phyloP scores from a whole-genome alignment of 2,888 invertebrate species.

The Eupithecia tripunctaria region DNA sequence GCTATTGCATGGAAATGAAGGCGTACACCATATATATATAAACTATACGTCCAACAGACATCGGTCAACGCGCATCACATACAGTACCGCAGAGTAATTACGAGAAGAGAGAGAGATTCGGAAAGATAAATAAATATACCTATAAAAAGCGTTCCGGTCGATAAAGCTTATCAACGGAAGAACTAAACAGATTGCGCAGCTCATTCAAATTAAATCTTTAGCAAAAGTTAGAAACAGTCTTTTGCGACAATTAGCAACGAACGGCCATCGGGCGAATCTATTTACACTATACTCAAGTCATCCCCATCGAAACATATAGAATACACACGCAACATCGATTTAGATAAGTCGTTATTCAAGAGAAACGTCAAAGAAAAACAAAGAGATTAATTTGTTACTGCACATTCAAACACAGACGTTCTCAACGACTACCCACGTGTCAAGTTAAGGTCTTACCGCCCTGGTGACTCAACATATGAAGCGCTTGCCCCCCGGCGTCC shows the following conservation, averaged over 20 bases:
- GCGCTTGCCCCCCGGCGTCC: constrained; percentile 95
- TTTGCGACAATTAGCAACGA: constrained; percentile 85
- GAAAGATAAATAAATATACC: constrained; percentile 83
- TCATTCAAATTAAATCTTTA: constrained; percentile 84
- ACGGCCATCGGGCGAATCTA: constrained; percentile 84
- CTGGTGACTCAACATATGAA: constrained; percentile 95
- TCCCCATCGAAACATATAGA: constrained; percentile 85
- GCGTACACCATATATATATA: constrained; percentile 79
- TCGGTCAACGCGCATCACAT: constrained; percentile 82
- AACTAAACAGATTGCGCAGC: constrained; percentile 84
- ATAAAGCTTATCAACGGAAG: constrained; percentile 77
- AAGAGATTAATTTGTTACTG: constrained; percentile 80
- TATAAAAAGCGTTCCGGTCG: constrained; percentile 83
- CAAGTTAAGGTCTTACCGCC: constrained; percentile 92
- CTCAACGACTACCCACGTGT: constrained; percentile 83
- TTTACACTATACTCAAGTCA: constrained; percentile 82
- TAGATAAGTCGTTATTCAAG: constrained; percentile 83
- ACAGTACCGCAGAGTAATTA: constrained; percentile 79
- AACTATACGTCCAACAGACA: constrained; percentile 79
- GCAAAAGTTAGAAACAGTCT: constrained; percentile 84
- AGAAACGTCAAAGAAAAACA: constrained; percentile 85
- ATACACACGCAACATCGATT: constrained; percentile 85
- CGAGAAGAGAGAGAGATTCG: constrained; percentile 82
- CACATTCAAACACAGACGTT: constrained; percentile 85
- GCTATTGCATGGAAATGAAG: constrained; percentile 81